Percentiles rank a stretch among this genome's conserved stretches.
Evolutionary conservation across 1,140 invertebrate species (phyloP).

Genomic region (Panulirus ornatus): DNA sequence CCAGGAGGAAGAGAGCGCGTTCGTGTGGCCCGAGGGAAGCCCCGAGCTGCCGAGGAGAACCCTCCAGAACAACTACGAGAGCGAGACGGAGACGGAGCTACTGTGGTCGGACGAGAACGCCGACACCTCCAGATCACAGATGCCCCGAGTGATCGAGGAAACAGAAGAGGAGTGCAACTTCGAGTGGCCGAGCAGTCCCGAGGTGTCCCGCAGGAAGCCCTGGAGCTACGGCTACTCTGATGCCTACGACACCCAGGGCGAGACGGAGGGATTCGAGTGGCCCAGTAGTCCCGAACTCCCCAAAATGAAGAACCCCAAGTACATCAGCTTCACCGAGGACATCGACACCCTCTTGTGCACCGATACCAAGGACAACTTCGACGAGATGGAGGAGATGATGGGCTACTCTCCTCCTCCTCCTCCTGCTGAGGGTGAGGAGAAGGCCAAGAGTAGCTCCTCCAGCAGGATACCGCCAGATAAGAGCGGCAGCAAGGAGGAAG

Average conservation of each 20-base stretch:
- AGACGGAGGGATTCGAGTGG: slow-evolving; percentile 72
- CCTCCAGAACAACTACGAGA: slow-evolving; percentile 40
- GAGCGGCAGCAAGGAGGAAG: slow-evolving; percentile 28
- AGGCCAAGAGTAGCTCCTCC: not conserved
- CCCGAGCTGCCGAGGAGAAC: slow-evolving; percentile 46
- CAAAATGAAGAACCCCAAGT: slow-evolving; percentile 70
- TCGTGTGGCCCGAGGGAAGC: slow-evolving; percentile 54
- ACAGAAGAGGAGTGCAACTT: slow-evolving; percentile 68
- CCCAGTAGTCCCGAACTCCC: slow-evolving; percentile 72
- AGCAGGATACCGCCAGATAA: not conserved
- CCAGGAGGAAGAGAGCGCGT: not conserved
- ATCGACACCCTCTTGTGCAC: slow-evolving; percentile 66
- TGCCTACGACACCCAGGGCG: slow-evolving; percentile 70
- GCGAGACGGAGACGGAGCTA: slow-evolving; percentile 55
- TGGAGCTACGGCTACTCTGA: slow-evolving; percentile 48
- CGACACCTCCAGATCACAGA: not conserved
- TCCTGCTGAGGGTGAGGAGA: not conserved
- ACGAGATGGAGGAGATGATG: slow-evolving; percentile 66
- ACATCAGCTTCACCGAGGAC: slow-evolving; percentile 71
- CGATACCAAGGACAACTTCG: slow-evolving; percentile 55
- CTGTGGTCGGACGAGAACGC: slow-evolving; percentile 55
- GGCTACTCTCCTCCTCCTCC: slow-evolving; percentile 54
- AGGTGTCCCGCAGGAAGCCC: slow-evolving; percentile 28
- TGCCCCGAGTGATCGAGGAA: slow-evolving; percentile 50
- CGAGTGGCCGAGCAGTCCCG: slow-evolving; percentile 74